These are phyloP conservation scores for Bos indicus DNA, from an alignment of 2,113 vertebrate genomes.

Conservation along the genomic window DNA sequence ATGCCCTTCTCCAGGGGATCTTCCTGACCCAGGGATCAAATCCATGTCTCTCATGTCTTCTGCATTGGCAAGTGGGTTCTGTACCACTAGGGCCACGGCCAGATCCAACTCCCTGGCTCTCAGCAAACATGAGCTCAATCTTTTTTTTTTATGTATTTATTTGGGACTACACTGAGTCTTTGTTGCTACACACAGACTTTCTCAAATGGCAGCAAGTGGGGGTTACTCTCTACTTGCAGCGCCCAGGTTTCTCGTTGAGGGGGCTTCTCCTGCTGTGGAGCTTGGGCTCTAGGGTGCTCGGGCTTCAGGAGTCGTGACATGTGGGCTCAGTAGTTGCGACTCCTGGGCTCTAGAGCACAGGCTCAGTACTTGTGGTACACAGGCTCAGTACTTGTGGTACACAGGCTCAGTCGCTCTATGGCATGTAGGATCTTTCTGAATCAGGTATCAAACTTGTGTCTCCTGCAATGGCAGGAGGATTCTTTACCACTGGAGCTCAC, in stretches of 20 bases:
- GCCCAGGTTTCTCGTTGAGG: neutral
- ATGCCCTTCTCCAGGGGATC: neutral
- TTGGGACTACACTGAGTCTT: neutral
- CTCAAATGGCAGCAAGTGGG: neutral
- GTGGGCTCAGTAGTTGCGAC: neutral
- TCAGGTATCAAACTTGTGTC: neutral
- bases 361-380: neutral
- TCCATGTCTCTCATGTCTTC: neutral
- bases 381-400: neutral
- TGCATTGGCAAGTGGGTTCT: neutral
- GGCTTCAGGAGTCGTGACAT: neutral
- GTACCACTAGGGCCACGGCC: fast-evolving
- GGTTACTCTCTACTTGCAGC: neutral
- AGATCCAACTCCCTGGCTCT: neutral
- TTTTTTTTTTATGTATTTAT: neutral
- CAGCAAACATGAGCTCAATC: neutral
- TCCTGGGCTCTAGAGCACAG: neutral
- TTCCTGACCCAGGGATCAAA: neutral
- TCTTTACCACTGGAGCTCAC: neutral
- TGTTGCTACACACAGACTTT: neutral
- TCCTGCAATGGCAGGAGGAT: neutral
- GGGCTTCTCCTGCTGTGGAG: neutral
- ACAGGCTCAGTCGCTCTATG: neutral
- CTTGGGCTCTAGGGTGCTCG: neutral
- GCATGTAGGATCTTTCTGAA: neutral